These are phyloP conservation scores for human DNA, from an alignment of 2,113 vertebrate species.

Conservation along the genomic window GRCh38 chr2:134185501-134186000, in stretches of 20 bases:
- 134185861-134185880: not conserved
- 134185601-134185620: not conserved
- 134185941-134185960: not conserved
- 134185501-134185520: slow-evolving; percentile 34
- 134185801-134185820: not conserved
- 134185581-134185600: not conserved
- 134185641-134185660: not conserved
- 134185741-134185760: not conserved
- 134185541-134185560: not conserved
- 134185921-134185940: not conserved
- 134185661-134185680: not conserved
- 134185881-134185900: not conserved
- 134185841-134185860: not conserved
- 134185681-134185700: not conserved
- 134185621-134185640: not conserved
- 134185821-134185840: not conserved
- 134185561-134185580: not conserved
- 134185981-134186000: not conserved
- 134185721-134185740: not conserved
- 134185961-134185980: not conserved
- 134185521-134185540: slow-evolving; percentile 20
- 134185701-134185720: not conserved
- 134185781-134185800: not conserved
- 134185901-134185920: not conserved
- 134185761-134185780: not conserved